Base-by-base conservation (phyloP, 1,140 invertebrate species). In the Habropoda laboriosa region DNA sequence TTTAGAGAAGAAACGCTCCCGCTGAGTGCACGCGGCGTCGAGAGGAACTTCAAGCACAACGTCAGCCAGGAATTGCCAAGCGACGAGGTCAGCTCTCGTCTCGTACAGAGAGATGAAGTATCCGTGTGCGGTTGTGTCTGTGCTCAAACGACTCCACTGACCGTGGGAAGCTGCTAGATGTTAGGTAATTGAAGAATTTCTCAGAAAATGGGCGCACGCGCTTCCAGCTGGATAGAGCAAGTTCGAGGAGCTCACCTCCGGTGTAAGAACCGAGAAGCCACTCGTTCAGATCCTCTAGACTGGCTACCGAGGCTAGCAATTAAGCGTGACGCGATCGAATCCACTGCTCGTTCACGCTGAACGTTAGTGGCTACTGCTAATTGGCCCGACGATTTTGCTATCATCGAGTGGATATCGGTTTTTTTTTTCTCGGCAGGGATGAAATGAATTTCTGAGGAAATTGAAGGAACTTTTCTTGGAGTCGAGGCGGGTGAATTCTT, bases 311-410 rank as follows among this genome's bases (percentile, higher is more conserved):
- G 35, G 47, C 38, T 82, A 51, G 85, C 86, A 88, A 90, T 90
- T 89, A 89, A 86, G 79, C 66, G 73, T 87, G 88, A 91, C 88
- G 89, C 86, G 81, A 83, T 71, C 27, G n/a, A 57, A 71, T 83
- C 72, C 32, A 42, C 32, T 60, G 57, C 40, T 45, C 42, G 47
- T 78, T 64, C 66, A 38, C 38, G 79, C 63, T 61, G 13, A 49
- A 21, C 38, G 47, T 45, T 30, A 66, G 63, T 16, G 24, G 18
- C 30, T 32, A 4, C 53, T 42, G 21, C 35, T 83, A 80, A 85
- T 85, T 55, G 75, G 21, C 18, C 38, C 40, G 5, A 30, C 38
- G 13, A 58, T 57, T 67, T 49, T 1, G 27, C 8, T 51, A n/a
- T 24, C 45, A 4, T 4, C 21, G 64, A 13, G 4, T 24, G 5